Conservation (phyloP, 2,797 vertebrate species). For the Poliocrania exsul region DNA sequence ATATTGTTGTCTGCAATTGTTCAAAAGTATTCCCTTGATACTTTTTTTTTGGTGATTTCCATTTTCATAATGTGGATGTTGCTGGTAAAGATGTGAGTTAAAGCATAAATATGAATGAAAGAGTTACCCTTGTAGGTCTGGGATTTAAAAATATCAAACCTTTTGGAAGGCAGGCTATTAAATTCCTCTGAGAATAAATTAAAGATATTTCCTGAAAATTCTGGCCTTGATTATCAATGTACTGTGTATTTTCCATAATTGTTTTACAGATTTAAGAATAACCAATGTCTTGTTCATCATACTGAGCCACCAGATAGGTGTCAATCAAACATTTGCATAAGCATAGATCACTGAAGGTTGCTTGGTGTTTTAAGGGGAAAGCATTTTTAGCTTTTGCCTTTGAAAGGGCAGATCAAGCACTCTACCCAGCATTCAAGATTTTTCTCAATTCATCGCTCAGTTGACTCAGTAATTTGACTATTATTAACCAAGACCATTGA, state of each 20-base stretch:
- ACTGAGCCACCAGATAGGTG: neutral
- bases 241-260: neutral
- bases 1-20: neutral
- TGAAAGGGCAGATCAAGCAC: constrained; percentile 21
- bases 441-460: neutral
- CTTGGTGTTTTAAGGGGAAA: neutral
- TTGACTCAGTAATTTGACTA: constrained; percentile 35
- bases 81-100: neutral
- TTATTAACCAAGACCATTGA: constrained; percentile 46
- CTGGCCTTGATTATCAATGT: neutral
- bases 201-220: neutral
- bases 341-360: neutral
- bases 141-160: neutral
- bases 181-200: neutral
- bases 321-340: neutral
- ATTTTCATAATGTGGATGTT: neutral
- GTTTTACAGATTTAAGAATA: neutral
- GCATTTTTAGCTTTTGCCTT: constrained; percentile 26
- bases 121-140: neutral
- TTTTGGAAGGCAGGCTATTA: neutral
- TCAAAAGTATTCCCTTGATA: neutral
- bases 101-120: neutral
- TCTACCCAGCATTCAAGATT: neutral
- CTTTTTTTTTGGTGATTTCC: neutral
- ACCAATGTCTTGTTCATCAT: neutral